Base-by-base conservation (phyloP, 1,140 invertebrate genomes). In the Chironomus tepperi region DNA sequence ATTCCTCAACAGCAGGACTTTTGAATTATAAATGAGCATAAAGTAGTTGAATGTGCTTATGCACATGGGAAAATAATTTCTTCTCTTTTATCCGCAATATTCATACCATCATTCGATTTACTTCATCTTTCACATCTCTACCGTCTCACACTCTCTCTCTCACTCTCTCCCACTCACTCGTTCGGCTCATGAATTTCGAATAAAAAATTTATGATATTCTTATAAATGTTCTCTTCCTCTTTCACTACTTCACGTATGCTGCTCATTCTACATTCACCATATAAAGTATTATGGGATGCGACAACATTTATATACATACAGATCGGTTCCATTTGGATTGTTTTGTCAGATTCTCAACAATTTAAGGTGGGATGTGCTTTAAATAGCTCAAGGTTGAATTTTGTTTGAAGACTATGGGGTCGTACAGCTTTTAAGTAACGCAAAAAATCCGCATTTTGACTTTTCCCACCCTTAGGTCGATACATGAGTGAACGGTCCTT, bases 191-290 rank as follows among this genome's bases (percentile, higher is more conserved):
- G 47, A 57, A 57, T 57, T 57, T 57, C 47, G 47, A 57, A 57
- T 57, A 57, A 57, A 57, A 57, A 57, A 57, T 57, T 57, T 57
- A 57, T 57, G 47, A 57, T 57, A 57, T 57, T 57, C 47, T 57
- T 57, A 57, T 57, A 57, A 57, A 57, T 57, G 43, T 47, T 47
- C 43, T 47, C 12, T 12, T 15, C 12, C 9, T 57, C 24, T 34
- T 34, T 34, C 5, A 34, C 24, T 34, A 34, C 24, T 34, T 34
- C 24, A 15, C 12, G 47, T n/a, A 57, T 57, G 47, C 47, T 57
- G 47, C 47, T 57, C 47, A 57, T 15, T 57, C 47, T 12, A 8
- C 47, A n/a, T 15, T 47, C 47, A 34, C 24, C 24, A 34, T 34
- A 34, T 34, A 34, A 34, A 34, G 24, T 34, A 34, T 34, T 34